Conservation (phyloP, 2,113 vertebrate species). For the Ancistrus triradiatus region DNA sequence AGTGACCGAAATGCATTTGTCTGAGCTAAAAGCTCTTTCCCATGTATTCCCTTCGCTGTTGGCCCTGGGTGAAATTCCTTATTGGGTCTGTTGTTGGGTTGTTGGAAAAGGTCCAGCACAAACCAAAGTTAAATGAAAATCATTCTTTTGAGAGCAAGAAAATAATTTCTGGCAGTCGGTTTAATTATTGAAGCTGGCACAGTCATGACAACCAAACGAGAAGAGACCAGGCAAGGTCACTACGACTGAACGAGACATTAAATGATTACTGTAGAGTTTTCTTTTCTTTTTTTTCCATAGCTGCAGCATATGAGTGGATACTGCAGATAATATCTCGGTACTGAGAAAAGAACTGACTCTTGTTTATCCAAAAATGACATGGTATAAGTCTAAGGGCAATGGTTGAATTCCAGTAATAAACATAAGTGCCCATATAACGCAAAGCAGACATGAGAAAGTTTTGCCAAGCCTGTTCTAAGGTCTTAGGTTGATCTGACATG, state of each 20-base stretch:
- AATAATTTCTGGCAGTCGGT: constrained; percentile 8
- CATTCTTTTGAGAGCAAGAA: constrained; percentile 6
- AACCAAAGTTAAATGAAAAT: constrained; percentile 8
- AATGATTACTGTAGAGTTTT: neutral
- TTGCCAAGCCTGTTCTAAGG: too few species aligned
- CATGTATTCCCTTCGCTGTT: constrained; percentile 16
- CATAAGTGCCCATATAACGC: too few species aligned
- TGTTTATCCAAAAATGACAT: too few species aligned
- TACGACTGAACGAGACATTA: neutral
- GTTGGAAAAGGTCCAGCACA: constrained; percentile 3
- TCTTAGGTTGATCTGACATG: too few species aligned
- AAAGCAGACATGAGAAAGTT: too few species aligned
- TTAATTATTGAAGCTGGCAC: neutral
- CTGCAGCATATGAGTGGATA: neutral
- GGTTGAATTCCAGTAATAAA: too few species aligned
- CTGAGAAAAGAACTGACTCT: too few species aligned
- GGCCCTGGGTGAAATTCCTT: neutral
- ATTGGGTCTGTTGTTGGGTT: neutral
- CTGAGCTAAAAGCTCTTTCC: constrained; percentile 1
- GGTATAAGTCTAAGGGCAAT: too few species aligned
- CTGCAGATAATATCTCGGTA: neutral
- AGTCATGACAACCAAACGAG: neutral
- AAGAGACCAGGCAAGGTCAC: neutral
- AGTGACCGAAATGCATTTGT: neutral
- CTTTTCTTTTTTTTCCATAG: neutral